Evolutionary conservation across 2,113 vertebrate genomes (phyloP).

Genomic region (Mobula birostris): DNA sequence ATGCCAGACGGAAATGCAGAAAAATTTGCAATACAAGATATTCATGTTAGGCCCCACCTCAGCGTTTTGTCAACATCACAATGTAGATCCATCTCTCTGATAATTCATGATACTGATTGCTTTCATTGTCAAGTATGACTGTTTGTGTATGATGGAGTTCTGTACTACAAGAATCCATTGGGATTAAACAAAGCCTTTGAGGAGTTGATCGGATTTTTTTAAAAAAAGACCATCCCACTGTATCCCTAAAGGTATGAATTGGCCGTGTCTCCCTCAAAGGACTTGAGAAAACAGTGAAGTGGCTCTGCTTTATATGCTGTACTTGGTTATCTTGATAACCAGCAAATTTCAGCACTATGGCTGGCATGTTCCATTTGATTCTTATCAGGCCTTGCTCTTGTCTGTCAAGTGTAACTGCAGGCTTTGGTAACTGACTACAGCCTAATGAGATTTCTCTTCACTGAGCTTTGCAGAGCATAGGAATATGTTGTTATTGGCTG

Average conservation of each 20-base stretch:
- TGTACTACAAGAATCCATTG: neutral
- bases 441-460: neutral
- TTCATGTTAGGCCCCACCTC: neutral
- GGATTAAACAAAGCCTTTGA: constrained; percentile 3
- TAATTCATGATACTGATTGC: neutral
- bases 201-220: neutral
- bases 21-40: neutral
- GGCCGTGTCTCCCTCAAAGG: neutral
- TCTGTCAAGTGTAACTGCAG: neutral
- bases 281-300: neutral
- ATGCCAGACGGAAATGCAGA: neutral
- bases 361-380: neutral
- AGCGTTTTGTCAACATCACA: neutral
- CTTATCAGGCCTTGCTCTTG: neutral
- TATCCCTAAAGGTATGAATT: neutral
- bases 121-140: neutral
- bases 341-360: neutral
- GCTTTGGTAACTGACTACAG: neutral
- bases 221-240: neutral
- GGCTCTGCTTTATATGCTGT: neutral
- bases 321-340: neutral
- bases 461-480: neutral
- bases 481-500: too few species aligned
- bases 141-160: neutral
- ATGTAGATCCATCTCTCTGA: neutral